These are phyloP conservation scores for Omphaloscelis lunosa DNA, from an alignment of 2,888 invertebrate genomes.

Conservation along the genomic window DNA sequence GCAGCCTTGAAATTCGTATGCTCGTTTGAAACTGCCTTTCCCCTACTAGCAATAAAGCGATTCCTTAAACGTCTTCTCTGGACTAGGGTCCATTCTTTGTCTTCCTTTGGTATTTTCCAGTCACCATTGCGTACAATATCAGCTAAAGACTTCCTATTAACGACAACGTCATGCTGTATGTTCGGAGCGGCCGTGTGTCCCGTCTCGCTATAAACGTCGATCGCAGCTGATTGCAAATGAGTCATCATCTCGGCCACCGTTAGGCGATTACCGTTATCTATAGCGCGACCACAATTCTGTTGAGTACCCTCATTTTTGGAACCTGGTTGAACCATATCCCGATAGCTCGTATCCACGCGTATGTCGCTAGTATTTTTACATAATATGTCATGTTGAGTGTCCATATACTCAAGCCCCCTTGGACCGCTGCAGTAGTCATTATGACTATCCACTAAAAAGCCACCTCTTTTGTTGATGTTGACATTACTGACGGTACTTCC, in stretches of 20 bases:
- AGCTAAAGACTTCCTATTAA: conserved; percentile 6
- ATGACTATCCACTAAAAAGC: not conserved
- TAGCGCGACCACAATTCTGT: not conserved
- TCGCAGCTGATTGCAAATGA: conserved; percentile 21
- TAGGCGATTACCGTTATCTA: not conserved
- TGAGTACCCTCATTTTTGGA: not conserved
- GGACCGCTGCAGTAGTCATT: not conserved
- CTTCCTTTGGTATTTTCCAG: too few relatives aligned
- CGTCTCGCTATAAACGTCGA: not conserved
- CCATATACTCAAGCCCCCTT: conserved; percentile 18
- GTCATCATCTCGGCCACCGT: conserved; percentile 7
- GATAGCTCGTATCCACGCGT: not conserved
- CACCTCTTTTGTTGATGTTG: not conserved
- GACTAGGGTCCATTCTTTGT: too few relatives aligned
- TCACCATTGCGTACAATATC: conserved; percentile 20
- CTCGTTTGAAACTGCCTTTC: conserved; percentile 6
- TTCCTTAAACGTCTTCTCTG: conserved; percentile 25
- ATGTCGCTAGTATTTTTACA: not conserved
- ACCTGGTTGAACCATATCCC: not conserved
- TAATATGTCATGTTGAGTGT: not conserved
- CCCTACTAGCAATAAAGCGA: conserved; percentile 17
- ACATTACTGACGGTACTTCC: not conserved
- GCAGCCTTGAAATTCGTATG: conserved; percentile 2
- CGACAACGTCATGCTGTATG: not conserved
- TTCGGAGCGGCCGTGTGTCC: conserved; percentile 3